These are phyloP conservation scores for Gopherus flavomarginatus DNA, from an alignment of 2,113 vertebrate species.

Conservation along the genomic window DNA sequence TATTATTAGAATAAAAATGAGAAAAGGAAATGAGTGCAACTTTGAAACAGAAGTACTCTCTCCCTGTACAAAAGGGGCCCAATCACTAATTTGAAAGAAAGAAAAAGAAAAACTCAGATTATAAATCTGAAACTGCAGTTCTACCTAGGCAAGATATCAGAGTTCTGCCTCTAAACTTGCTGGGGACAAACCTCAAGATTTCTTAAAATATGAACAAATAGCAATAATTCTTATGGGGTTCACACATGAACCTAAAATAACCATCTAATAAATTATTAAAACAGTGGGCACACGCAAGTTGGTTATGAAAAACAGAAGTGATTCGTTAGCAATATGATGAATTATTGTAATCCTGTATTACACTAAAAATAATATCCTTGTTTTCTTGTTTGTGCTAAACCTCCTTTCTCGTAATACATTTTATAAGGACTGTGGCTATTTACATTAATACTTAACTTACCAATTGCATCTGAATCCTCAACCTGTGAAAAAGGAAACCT, in stretches of 20 bases:
- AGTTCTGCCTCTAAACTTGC: not conserved
- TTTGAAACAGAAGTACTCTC: not conserved
- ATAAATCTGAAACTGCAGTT: not conserved
- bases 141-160: not conserved
- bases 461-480: slow-evolving; percentile 39
- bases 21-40: not conserved
- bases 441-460: slow-evolving; percentile 43
- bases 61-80: not conserved
- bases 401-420: not conserved
- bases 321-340: not conserved
- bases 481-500: slow-evolving; percentile 12
- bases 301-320: not conserved
- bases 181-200: not conserved
- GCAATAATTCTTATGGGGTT: not conserved
- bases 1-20: not conserved
- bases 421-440: not conserved
- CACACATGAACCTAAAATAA: not conserved
- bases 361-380: not conserved
- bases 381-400: not conserved
- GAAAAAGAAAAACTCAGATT: not conserved
- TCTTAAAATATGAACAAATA: not conserved
- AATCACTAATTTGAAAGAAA: accelerated
- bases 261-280: not conserved
- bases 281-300: not conserved
- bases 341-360: not conserved